Percentiles rank a stretch among this genome's conserved stretches.
These are phyloP conservation scores for Ceratoteleas bidentatus DNA, from an alignment of 1,140 invertebrate genomes.

Conservation along the genomic window DNA sequence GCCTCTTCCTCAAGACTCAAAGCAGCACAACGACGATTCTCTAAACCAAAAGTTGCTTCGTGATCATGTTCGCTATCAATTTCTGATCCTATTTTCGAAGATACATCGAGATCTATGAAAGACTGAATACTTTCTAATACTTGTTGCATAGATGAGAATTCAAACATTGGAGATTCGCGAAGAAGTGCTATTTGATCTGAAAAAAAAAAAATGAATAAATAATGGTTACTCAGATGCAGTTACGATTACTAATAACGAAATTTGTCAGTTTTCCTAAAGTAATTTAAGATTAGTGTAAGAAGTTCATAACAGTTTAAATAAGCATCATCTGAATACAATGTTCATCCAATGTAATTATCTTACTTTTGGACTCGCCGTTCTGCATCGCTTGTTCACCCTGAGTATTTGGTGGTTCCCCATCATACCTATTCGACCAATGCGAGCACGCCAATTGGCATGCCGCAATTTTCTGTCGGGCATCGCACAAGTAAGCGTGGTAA, in stretches of 20 bases:
- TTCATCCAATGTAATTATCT: conserved; percentile 11
- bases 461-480: conserved; percentile 89
- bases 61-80: conserved; percentile 1
- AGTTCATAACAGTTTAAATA: no score
- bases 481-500: conserved; percentile 91
- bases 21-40: conserved; percentile 28
- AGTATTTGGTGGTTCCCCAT: conserved; percentile 80
- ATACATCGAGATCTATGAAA: conserved; percentile 59
- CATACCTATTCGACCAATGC: conserved; percentile 89
- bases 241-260: no score
- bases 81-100: conserved; percentile 30
- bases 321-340: no score
- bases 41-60: not conserved
- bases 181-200: not conserved
- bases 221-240: no score
- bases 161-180: conserved; percentile 32
- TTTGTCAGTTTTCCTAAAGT: no score
- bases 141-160: conserved; percentile 68
- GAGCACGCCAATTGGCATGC: conserved; percentile 87
- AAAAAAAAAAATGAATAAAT: not conserved
- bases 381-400: conserved; percentile 5
- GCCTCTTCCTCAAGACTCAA: conserved; percentile 72
- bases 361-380: conserved; percentile 31
- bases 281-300: no score
- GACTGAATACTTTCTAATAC: conserved; percentile 73